Evolutionary conservation across 2,113 vertebrate species (phyloP), one percentile per base, ranked within the genome.

Genomic region (Clarias batrachus): DNA sequence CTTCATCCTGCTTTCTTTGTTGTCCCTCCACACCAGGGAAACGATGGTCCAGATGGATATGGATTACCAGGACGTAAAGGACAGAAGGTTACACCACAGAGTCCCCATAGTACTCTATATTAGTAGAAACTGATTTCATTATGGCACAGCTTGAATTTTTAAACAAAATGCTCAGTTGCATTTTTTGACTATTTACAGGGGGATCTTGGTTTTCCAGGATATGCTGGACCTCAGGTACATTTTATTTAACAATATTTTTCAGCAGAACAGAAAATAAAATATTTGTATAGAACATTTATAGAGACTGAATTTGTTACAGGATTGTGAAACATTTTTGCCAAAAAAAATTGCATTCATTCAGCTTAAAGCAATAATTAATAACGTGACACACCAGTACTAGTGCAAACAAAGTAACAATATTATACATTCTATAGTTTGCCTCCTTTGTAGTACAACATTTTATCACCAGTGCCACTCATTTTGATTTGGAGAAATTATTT

Each of bases 151-250:
- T 66, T 66, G n/a, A 13, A 66, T 66, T 66, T 66, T 41, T 60
- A 70, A 70, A 57, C 74, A 48, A 27, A 52, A 62, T 30, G n/a
- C 16, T 66, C 4, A 19, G 41, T 59, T 85, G 21, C 5, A 77
- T 6, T 62, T 60, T 79, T 76, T 92, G 91, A 87, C 90, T 59
- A 85, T 60, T 56, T 62, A 2, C 88, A 97, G 97, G 96, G 96
- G 79, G 93, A 96, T 80, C 52, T 88, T 83, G 96, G 96, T 90
- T 96, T 96, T 83, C 94, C 93, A 84, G 97, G 97, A 79, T 94
- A 93, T 89, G 94, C 96, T 13, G 97, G 97, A 74, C 27, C 89
- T 27, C 85, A 89, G 94, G 97, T 97, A 95, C 91, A 92, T 90
- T 54, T 76, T 27, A 52, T 52, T 30, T 27, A 6, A 41, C 41